Conservation (phyloP, 2,888 invertebrate genomes). For the Argyra leucocephala region DNA sequence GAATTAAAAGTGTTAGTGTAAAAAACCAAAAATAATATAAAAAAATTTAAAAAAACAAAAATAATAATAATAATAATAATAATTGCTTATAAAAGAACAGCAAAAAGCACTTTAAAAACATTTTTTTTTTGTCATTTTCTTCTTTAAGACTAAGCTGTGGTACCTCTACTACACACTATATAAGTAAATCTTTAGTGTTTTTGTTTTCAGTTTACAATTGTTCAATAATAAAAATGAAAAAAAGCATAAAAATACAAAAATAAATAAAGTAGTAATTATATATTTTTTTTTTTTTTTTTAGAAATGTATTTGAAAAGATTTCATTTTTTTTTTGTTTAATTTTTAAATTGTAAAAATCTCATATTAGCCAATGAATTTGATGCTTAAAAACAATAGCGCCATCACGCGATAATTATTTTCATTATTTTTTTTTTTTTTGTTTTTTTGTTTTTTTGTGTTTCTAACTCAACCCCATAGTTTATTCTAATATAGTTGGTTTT, state of each 20-base stretch:
- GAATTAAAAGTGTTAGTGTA: too few relatives aligned
- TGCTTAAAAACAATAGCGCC: slow-evolving; percentile 1
- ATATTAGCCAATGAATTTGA: slow-evolving; percentile 6
- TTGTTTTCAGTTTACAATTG: too few relatives aligned
- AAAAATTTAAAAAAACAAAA: too few relatives aligned
- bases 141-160: too few relatives aligned
- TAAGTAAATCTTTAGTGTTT: too few relatives aligned
- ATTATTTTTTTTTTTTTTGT: neutral
- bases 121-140: too few relatives aligned
- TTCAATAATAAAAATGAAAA: neutral
- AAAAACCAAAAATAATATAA: too few relatives aligned
- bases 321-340: neutral
- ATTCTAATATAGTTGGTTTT: neutral
- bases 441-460: neutral
- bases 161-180: too few relatives aligned
- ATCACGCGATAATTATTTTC: neutral
- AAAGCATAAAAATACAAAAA: neutral
- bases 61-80: too few relatives aligned
- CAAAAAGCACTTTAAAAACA: slow-evolving; percentile 1
- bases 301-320: neutral
- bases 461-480: too few relatives aligned
- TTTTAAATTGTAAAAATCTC: neutral
- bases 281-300: neutral
- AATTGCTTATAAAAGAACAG: too few relatives aligned
- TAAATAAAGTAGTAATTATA: neutral